phyloP scores from a whole-genome alignment of 2,888 invertebrate species.

The Gonocerus acuteangulatus region DNA sequence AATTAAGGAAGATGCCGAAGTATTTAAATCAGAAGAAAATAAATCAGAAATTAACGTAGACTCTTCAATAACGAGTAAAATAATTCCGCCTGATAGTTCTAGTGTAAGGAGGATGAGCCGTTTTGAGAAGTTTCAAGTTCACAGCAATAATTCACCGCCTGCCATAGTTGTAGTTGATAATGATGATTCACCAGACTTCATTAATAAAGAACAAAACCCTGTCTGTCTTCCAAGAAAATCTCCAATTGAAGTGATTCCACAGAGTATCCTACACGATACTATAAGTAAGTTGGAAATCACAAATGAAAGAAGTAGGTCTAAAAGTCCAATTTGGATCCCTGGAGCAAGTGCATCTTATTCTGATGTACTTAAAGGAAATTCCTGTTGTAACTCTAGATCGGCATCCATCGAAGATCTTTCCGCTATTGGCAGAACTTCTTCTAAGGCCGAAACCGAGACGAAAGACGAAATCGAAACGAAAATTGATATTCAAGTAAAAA shows the following conservation, averaged over 20 bases:
- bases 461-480: conserved; percentile 12
- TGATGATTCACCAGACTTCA: conserved; percentile 21
- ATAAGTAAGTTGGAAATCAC: too few species aligned
- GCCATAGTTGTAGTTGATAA: neutral
- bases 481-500: neutral
- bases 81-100: too few species aligned
- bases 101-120: conserved; percentile 1
- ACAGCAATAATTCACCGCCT: neutral
- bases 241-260: too few species aligned
- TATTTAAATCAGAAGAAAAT: too few species aligned
- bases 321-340: conserved; percentile 65
- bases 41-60: too few species aligned
- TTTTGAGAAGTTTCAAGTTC: conserved; percentile 3
- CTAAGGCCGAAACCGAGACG: conserved; percentile 4
- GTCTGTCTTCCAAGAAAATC: too few species aligned
- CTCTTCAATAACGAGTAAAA: too few species aligned
- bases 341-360: conserved; percentile 66
- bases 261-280: too few species aligned
- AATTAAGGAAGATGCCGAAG: too few species aligned
- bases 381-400: conserved; percentile 13
- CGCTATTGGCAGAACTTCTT: neutral
- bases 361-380: conserved; percentile 61
- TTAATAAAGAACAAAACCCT: too few species aligned
- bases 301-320: conserved; percentile 40
- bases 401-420: conserved; percentile 20